A percentile compares a stretch with the other conserved stretches of the same genome.
Conservation (phyloP, 2,888 invertebrate species). For the Himalopsyche kuldschensis region DNA sequence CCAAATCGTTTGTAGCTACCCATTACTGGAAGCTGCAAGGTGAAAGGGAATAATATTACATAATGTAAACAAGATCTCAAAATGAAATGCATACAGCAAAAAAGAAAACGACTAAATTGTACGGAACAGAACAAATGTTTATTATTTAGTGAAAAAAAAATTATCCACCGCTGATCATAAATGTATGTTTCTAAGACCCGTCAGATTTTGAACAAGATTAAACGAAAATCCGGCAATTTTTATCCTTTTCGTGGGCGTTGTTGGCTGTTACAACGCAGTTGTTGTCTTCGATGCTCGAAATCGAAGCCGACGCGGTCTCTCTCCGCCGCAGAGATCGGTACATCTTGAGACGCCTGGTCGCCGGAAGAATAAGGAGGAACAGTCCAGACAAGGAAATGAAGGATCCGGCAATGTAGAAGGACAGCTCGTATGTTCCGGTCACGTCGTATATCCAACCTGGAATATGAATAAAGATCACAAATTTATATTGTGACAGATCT, state of each 20-base stretch:
- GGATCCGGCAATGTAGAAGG: constrained; percentile 79
- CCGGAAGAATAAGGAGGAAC: constrained; percentile 55
- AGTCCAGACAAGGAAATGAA: constrained; percentile 77
- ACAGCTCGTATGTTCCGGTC: constrained; percentile 74
- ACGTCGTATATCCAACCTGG: constrained; percentile 81
- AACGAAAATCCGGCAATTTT: constrained; percentile 34
- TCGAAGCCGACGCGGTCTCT: constrained; percentile 29
- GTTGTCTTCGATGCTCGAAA: constrained; percentile 31
- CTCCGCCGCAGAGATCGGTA: constrained; percentile 32
- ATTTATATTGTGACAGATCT: too few relatives aligned
- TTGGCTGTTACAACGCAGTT: constrained; percentile 23
- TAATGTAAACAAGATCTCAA: too few relatives aligned
- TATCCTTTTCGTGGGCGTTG: constrained; percentile 25
- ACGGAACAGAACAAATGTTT: too few relatives aligned
- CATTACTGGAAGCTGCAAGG: too few relatives aligned
- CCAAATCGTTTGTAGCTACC: too few relatives aligned
- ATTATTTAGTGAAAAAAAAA: too few relatives aligned
- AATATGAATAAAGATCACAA: constrained; percentile 42
- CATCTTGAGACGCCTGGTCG: constrained; percentile 41
- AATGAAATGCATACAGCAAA: too few relatives aligned
- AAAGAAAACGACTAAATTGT: too few relatives aligned
- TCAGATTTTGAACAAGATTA: neutral
- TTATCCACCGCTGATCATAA: too few relatives aligned
- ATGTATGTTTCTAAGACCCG: neutral
- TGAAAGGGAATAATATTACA: too few relatives aligned